Evolutionary conservation across 2,888 invertebrate species (phyloP), one percentile per base, ranked within the genome.

Genomic region (Zaprionus obscuricornis): DNA sequence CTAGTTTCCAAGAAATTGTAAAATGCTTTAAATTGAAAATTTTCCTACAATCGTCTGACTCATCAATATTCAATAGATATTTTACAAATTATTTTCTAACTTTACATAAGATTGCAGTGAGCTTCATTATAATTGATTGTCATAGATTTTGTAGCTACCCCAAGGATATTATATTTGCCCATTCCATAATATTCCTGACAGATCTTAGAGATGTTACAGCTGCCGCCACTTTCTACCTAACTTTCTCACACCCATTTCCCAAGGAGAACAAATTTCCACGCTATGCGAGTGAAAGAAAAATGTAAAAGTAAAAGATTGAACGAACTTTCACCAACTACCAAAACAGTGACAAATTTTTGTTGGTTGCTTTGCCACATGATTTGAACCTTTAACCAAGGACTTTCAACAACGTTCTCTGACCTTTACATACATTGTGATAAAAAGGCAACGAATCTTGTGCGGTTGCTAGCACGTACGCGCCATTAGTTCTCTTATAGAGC

Each of bases 381-480:
- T 58, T 72, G 73, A 79, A 72, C 81, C 76, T 76, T 62, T 51
- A 67, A 57, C 72, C 72, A 49, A 63, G 56, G 39, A 54, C 42
- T 36, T 20, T 26, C n/a, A n/a, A 34, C 56, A 40, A 36, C 54
- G 27, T 64, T 58, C 57, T 34, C 47, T 75, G 79, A 79, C 81
- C 81, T 37, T 42, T 33, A 18, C 20, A 26, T 10, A 20, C 42
- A 36, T 45, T 58, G 39, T 36, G 29, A 50, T 14, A 34, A 31
- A 18, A 8, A 0, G 17, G 31, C 43, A 14, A 46, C 31, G 54
- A 71, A 71, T n/a, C 50, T 79, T 62, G 40, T 56, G 72, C 55
- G 66, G 65, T 65, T 47, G 36, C 54, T 31, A 47, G 77, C 77
- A 83, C 83, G 83, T 83, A 83, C 72, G 46, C 63, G 31, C 71